Percentiles rank a stretch among this genome's conserved stretches.
These are phyloP conservation scores for Neoniphon sammara DNA, from an alignment of 2,797 vertebrate genomes.

Conservation along the genomic window DNA sequence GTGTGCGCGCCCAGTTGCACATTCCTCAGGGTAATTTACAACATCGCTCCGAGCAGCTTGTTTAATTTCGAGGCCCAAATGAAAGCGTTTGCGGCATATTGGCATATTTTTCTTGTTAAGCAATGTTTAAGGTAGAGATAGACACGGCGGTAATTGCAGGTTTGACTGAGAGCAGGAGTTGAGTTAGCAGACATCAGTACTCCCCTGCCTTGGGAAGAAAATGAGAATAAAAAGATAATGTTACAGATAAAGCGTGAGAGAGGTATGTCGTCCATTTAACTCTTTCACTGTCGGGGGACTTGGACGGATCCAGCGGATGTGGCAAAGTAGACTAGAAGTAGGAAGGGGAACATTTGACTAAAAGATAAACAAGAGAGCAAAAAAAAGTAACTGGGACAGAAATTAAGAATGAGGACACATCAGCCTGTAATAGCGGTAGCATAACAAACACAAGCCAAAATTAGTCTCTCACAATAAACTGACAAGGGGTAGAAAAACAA, in stretches of 20 bases:
- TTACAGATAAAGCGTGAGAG: constrained; percentile 67
- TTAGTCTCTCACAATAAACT: constrained; percentile 85
- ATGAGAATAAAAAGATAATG: constrained; percentile 69
- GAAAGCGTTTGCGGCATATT: constrained; percentile 87
- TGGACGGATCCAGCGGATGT: constrained; percentile 45
- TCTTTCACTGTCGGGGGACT: constrained; percentile 53
- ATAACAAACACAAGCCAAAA: constrained; percentile 85
- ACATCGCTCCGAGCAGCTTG: constrained; percentile 82
- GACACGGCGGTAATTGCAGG: constrained; percentile 87
- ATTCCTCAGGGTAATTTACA: constrained; percentile 90
- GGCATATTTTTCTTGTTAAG: constrained; percentile 90
- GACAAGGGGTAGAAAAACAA: constrained; percentile 83
- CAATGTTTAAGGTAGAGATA: constrained; percentile 89
- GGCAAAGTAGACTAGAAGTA: constrained; percentile 62
- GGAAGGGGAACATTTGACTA: constrained; percentile 67
- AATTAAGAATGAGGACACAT: constrained; percentile 82
- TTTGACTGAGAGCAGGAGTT: constrained; percentile 82
- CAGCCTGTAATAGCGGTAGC: constrained; percentile 78
- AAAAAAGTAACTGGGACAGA: constrained; percentile 79
- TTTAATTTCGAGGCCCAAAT: constrained; percentile 86
- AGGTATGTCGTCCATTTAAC: constrained; percentile 63
- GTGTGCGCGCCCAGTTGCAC: constrained; percentile 79
- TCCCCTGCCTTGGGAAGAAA: constrained; percentile 77
- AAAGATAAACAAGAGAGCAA: constrained; percentile 72
- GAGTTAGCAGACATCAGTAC: constrained; percentile 80